phyloP scores from a whole-genome alignment of 2,888 invertebrate species.

The Pseudoips prasinana region DNA sequence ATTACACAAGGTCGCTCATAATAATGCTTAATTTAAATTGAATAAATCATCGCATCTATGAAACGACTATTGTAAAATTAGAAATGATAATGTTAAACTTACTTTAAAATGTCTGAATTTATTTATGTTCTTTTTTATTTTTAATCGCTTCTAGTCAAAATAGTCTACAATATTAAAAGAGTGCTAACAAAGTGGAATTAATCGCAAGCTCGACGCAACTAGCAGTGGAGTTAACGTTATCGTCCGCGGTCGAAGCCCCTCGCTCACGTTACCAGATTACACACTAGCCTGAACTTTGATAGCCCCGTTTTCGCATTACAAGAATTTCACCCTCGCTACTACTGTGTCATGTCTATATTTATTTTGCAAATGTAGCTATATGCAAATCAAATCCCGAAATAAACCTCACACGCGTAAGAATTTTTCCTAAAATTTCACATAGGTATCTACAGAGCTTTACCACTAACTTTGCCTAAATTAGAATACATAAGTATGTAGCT shows the following conservation, averaged over 20 bases:
- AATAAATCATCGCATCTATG: too few species aligned
- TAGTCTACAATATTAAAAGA: too few species aligned
- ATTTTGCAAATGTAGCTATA: not conserved
- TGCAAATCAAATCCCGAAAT: not conserved
- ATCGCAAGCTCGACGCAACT: conserved; percentile 26
- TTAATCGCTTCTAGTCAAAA: too few species aligned
- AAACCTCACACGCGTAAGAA: not conserved
- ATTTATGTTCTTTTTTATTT: too few species aligned
- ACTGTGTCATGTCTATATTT: conserved; percentile 20
- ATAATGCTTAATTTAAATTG: too few species aligned
- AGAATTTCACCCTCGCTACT: conserved; percentile 41
- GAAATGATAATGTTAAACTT: too few species aligned
- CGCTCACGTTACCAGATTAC: conserved; percentile 62
- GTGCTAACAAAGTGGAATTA: conserved; percentile 42
- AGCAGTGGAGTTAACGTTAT: conserved; percentile 55
- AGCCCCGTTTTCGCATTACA: conserved; percentile 55
- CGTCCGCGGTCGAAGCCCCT: conserved; percentile 70
- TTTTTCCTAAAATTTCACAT: conserved; percentile 12
- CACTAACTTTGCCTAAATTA: conserved; percentile 17
- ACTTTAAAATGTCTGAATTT: too few species aligned
- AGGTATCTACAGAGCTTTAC: conserved; percentile 11
- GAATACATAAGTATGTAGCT: conserved; percentile 19
- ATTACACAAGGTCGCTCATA: too few species aligned
- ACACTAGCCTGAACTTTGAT: conserved; percentile 64
- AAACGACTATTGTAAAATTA: too few species aligned